Conservation (phyloP, 2,113 vertebrate genomes). For the Oxyura jamaicensis region DNA sequence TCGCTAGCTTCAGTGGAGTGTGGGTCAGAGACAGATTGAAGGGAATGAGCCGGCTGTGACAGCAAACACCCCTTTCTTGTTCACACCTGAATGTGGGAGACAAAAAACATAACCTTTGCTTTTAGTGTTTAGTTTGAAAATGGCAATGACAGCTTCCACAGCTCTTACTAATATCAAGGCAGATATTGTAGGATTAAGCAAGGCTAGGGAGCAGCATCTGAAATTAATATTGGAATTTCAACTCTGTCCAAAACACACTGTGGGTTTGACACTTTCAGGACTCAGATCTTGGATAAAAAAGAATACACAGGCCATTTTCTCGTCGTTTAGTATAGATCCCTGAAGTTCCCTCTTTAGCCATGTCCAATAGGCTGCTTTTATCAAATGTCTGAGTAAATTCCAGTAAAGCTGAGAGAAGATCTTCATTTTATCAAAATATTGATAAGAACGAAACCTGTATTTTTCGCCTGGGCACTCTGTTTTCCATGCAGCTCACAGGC, state of each 20-base stretch:
- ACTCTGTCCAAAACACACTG: not conserved
- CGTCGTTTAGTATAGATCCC: not conserved
- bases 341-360: not conserved
- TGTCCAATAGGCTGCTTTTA: not conserved
- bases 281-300: not conserved
- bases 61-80: not conserved
- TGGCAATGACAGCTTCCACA: not conserved
- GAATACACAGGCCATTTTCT: not conserved
- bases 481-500: not conserved
- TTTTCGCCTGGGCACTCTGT: not conserved
- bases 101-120: not conserved
- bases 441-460: not conserved
- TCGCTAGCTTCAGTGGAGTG: rapidly evolving
- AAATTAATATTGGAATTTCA: not conserved
- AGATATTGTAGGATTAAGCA: not conserved
- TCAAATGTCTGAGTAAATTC: not conserved
- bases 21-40: not conserved
- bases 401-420: not conserved
- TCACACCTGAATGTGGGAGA: not conserved
- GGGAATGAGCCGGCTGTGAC: not conserved
- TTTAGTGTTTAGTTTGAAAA: not conserved
- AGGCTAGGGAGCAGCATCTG: not conserved
- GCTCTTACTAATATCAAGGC: not conserved
- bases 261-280: not conserved
- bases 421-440: conserved; percentile 19